Evolutionary conservation across 2,113 vertebrate genomes (phyloP), one percentile per base, ranked within the genome.

Genomic region (Embiotoca jacksoni): DNA sequence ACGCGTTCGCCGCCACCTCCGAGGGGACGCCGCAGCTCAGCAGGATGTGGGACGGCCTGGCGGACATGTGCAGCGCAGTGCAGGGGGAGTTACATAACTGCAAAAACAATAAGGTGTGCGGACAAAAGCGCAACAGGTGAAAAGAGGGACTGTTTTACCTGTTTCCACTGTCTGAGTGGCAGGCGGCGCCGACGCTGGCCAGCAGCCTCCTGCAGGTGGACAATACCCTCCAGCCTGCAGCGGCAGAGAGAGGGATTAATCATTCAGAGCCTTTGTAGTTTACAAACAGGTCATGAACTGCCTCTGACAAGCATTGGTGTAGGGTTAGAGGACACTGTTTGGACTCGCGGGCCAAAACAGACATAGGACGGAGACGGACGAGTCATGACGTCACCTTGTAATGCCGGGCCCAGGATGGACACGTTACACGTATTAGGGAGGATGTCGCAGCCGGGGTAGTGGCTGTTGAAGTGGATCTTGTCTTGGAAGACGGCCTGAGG

Each of bases 361-460:
- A 76, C 56, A 52, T 49, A 47, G 14, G 33, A 67, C 39, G 74
- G 63, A 13, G 59, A 58, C 5, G 7, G 39, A 67, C 31, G 50
- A 33, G 67, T 52, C 39, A 30, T 67, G 74, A 78, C 50, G 70
- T 88, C 72, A 99, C 98, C 98, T 95, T 95, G 94, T 72, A 98
- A 92, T 35, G 89, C 85, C n/a, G 95, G 92, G 23, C 96, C 98
- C 55, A 86, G 72, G 87, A 99, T 94, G 75, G 98, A 99, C 68
- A 99, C 92, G 37, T 99, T 99, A 58, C 95, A 97, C 7, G 97
- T 99, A 88, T 99, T 99, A 33, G 97, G 95, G 47, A 99, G 96
- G 23, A 92, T 83, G 37, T 94, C 94, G 0, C 95, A 89, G 23
- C 95, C 95, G 0, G 83, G 89, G 49, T 96, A 97, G 52, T 66